Evolutionary conservation across 1,140 invertebrate genomes (phyloP).

Genomic region (Lineus longissimus): DNA sequence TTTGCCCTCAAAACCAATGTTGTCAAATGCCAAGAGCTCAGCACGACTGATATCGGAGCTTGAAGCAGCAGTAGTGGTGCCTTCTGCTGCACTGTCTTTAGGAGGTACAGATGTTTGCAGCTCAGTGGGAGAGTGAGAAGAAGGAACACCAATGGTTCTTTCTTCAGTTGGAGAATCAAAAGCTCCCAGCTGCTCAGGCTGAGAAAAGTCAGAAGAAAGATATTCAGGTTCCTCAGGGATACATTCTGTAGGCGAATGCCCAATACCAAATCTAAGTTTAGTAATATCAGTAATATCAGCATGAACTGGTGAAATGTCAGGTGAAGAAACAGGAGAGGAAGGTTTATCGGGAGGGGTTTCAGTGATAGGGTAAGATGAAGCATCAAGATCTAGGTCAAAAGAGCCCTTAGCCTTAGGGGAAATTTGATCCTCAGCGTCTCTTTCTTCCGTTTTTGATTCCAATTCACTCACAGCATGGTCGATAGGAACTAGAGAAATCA

Average conservation of each 20-base stretch:
- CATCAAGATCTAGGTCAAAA: conserved; percentile 29
- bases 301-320: conserved; percentile 21
- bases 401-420: conserved; percentile 32
- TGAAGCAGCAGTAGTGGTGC: background rate
- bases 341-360: conserved; percentile 32
- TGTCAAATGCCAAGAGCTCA: conserved; percentile 52
- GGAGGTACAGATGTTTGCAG: background rate
- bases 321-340: conserved; percentile 22
- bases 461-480: conserved; percentile 3
- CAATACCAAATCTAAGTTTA: conserved; percentile 28
- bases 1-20: conserved; percentile 56
- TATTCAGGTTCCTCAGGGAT: conserved; percentile 26
- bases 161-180: too few relatives aligned
- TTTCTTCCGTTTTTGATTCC: conserved; percentile 32
- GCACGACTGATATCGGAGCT: background rate
- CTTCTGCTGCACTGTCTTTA: background rate
- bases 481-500: conserved; percentile 35
- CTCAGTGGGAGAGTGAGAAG: too few relatives aligned
- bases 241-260: conserved; percentile 38
- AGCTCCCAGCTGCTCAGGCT: background rate
- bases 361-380: conserved; percentile 27
- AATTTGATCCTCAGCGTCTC: conserved; percentile 45
- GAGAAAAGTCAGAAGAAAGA: background rate
- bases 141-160: too few relatives aligned
- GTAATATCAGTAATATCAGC: conserved; percentile 17